Base-by-base conservation (phyloP, 2,113 vertebrate genomes). In the Gopherus flavomarginatus region DNA sequence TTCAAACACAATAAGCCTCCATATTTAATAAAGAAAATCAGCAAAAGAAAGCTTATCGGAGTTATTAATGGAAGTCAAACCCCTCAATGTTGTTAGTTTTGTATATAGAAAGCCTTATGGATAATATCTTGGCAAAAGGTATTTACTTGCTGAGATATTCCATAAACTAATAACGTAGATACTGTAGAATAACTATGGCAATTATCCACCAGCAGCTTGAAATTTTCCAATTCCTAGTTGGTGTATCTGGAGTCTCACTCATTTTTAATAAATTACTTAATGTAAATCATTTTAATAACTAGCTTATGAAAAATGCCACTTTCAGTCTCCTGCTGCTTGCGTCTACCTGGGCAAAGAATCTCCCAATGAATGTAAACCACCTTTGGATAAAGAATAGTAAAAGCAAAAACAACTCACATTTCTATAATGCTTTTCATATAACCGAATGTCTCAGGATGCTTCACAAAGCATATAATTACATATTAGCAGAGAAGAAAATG, bases 401-500 rank as follows among this genome's bases (percentile, higher is more conserved):
- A 95, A 44, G 42, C 42, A 85, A 92, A 91, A 14, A 8, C 50
- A 91, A 42, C 11, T 79, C 89, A 90, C 56, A n/a, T 86, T 92
- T 95, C 81, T 78, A 84, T 83, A 82, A 89, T 88, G 81, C 59
- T 96, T 95, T 96, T 81, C 69, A 82, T 26, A 26, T 90, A 92
- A 83, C 81, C 35, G 24, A 96, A 88, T 91, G 91, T 95, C 94
- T 91, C 88, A 87, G 92, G 90, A 91, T 85, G 83, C 91, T 97
- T 96, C 89, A 83, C 85, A 92, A 92, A 95, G 86, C 92, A 93
- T 96, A 93, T 96, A 90, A 95, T 95, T 96, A 86, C 84, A 90
- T 72, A 86, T 78, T 95, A 94, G 89, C 69, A 85, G 72, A 22
- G 69, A 90, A 96, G 78, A 83, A 94, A 97, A 94, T 81, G 62